phyloP scores from a whole-genome alignment of 1,140 invertebrate genomes.

The Trinorchestia longiramus region DNA sequence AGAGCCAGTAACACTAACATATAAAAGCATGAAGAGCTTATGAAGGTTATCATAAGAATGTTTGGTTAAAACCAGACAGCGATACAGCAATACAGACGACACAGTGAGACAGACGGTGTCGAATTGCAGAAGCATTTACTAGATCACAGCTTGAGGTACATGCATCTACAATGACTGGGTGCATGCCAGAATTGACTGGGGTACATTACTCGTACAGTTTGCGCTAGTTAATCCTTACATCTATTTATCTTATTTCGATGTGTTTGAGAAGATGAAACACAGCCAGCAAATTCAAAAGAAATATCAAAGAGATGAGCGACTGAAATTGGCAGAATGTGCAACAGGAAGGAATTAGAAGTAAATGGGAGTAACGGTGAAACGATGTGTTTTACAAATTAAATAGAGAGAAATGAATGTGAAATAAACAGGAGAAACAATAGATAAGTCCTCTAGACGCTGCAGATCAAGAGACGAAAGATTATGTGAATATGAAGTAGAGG shows the following conservation, averaged over 20 bases:
- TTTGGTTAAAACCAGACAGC: neutral
- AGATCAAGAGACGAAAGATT: too few species aligned
- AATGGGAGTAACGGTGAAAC: neutral
- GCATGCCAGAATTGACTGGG: neutral
- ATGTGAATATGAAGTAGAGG: too few species aligned
- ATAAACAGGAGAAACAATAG: too few species aligned
- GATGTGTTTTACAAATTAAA: neutral
- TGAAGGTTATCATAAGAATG: neutral
- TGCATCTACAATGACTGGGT: neutral
- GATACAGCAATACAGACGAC: neutral
- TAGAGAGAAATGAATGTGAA: neutral
- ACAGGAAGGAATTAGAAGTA: neutral
- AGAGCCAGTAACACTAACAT: neutral
- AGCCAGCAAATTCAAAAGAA: neutral
- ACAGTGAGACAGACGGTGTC: neutral
- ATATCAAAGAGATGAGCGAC: neutral
- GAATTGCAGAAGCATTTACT: neutral
- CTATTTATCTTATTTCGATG: neutral
- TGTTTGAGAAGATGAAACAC: neutral
- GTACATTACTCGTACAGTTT: neutral
- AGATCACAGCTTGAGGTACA: neutral
- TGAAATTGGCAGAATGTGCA: neutral
- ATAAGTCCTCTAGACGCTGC: too few species aligned
- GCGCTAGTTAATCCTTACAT: neutral
- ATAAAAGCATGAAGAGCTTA: neutral